Evolutionary conservation across 2,113 vertebrate genomes (phyloP), one percentile per base, ranked within the genome.

Genomic region (Felis chaus): DNA sequence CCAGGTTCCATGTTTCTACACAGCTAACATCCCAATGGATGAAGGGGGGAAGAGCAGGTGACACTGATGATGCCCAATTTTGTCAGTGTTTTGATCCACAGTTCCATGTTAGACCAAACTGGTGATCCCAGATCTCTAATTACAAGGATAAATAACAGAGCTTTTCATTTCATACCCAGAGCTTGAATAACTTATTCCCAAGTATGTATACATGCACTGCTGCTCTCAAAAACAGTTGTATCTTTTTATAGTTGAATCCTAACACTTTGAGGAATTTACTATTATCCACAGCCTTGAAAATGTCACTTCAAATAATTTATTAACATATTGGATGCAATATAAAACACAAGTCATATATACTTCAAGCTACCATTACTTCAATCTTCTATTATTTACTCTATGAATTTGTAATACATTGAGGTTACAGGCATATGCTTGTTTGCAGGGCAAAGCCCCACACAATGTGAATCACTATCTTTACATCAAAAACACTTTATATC

Each of bases 371-470:
- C 33, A 71, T 87, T 50, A 83, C 7, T 83, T 74, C 61, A 50
- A 21, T 74, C 61, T 71, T 93, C 33, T 68, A 61, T 89, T 91
- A 74, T 68, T 97, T 25, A 80, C 39, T 87, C 19, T 85, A 41
- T 87, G 92, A 65, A 92, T 71, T 91, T 89, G 1, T 12, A 94
- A 33, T 41, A 74, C 14, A n/a, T 8, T 69, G 31, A 94, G 4
- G 48, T 25, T 80, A 83, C 94, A 83, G 61, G 93, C 29, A 80
- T 21, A 81, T 11, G 93, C 91, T 82, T 96, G 19, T 83, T 87
- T 66, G 23, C 9, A 55, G 18, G 73, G 39, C 33, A 84, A 86
- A 92, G 48, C n/a, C 36, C 53, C 33, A 93, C 2, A 8, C 86
- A 86, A 41, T 7, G 50, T 6, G 27, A 97, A 57, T 91, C 53